Evolutionary conservation across 2,113 vertebrate species (phyloP), one percentile per base, ranked within the genome.

Genomic region (Engraulis encrasicolus): DNA sequence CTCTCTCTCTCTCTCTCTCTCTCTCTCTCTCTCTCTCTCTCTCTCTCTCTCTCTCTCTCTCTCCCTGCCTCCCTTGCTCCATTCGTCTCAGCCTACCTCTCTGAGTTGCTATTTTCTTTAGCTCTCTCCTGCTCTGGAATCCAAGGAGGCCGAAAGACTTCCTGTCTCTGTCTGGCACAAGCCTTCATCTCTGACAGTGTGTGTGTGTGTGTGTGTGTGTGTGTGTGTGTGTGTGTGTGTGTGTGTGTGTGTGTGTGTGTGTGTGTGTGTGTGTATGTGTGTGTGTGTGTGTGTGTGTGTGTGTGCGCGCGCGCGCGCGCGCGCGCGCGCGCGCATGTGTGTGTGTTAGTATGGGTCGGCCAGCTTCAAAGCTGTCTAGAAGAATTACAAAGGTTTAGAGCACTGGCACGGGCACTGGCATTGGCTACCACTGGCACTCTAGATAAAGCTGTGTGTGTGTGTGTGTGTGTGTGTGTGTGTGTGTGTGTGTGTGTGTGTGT

Each of bases 161-260:
- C 54, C 54, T 61, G 54, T 61, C 54, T 61, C 20, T 23, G n/a
- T 61, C 50, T 54, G 50, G n/a, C n/a, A n/a, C n/a, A n/a, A 20
- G 50, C 20, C 54, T 61, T 23, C 6, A 23, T 61, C 54, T 61
- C 20, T 19, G 20, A 61, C 54, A 61, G 58, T 87, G 81, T 58
- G 50, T 40, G 61, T 84, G 78, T 79, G 80, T 78, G 66, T 54
- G 66, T 84, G 85, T 31, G 79, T 78, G 52, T 78, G 84, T 78
- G 61, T 50, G 81, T 45, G 34, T 20, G 36, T 36, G 78, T 36
- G n/a, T 50, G 50, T n/a, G 52, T 58, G 48, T 50, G 80, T 82
- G 79, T 11, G 71, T 58, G 52, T 2, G 50, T 54, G 19, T 54
- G 50, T 54, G 50, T 54, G 50, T 54, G 50, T 54, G 50, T 54